Conservation (phyloP, 2,888 invertebrate species). For the Morinoia aosen region DNA sequence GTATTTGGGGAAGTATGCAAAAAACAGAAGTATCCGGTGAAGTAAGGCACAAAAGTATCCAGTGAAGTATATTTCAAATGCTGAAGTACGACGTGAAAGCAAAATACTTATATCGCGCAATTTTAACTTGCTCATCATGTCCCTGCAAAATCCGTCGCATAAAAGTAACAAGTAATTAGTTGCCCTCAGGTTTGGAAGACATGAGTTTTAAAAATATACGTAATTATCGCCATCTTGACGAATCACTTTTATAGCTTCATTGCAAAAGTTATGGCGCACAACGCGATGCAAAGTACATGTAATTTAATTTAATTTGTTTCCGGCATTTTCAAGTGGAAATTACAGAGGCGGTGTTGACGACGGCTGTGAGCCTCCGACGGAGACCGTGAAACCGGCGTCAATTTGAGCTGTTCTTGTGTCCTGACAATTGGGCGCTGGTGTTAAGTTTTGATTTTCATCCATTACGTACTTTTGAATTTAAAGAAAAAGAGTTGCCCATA, state of each 20-base stretch:
- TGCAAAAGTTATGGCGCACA: neutral
- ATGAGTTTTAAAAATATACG: neutral
- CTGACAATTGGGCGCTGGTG: neutral
- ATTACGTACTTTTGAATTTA: too few relatives aligned
- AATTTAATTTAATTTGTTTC: neutral
- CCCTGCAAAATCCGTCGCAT: neutral
- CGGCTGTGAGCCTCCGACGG: neutral
- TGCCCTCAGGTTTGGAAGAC: neutral
- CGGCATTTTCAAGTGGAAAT: neutral
- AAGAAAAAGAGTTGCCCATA: too few relatives aligned
- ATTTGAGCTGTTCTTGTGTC: neutral
- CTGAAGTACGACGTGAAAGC: neutral
- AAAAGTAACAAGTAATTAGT: neutral
- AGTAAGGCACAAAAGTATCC: too few relatives aligned
- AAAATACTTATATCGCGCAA: neutral
- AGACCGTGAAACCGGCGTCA: neutral
- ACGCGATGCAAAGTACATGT: neutral
- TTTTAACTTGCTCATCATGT: neutral
- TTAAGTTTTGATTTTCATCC: neutral
- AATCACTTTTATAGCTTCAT: neutral
- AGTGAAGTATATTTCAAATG: too few relatives aligned
- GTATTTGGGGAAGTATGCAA: too few relatives aligned
- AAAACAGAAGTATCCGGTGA: too few relatives aligned
- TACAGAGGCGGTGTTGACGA: neutral
- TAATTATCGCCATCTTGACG: neutral